Conservation (phyloP, 1,140 invertebrate genomes). For the Drosophila nikananu region DNA sequence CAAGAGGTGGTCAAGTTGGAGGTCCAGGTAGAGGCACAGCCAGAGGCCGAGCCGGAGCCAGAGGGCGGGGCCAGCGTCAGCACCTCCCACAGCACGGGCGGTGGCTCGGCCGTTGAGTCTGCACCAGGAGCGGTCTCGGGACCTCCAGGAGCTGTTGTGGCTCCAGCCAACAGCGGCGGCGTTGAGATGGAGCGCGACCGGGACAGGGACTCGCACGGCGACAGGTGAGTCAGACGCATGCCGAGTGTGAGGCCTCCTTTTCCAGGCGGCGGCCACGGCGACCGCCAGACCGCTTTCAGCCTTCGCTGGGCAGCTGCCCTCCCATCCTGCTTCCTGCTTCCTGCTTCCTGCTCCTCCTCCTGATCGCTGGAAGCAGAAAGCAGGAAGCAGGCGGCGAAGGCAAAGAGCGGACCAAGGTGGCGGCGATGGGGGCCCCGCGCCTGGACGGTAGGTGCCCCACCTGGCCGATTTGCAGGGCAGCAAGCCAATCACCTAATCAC, state of each 20-base stretch:
- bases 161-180: background rate
- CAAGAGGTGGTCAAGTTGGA: background rate
- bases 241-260: conserved; percentile 6
- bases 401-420: conserved; percentile 8
- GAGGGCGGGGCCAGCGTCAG: background rate
- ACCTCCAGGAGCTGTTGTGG: background rate
- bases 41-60: background rate
- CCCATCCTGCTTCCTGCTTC: background rate
- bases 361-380: no score
- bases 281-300: background rate
- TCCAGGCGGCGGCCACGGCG: conserved; percentile 1
- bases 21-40: background rate
- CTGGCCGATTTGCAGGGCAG: conserved; percentile 7
- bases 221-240: conserved; percentile 63
- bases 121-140: background rate
- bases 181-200: conserved; percentile 40
- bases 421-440: background rate
- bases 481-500: conserved; percentile 11
- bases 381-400: background rate
- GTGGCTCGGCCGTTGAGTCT: background rate
- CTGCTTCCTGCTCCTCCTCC: no score
- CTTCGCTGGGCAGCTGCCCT: background rate
- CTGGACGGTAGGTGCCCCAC: conserved; percentile 11
- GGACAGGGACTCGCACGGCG: conserved; percentile 58
- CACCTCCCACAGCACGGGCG: background rate